Percentiles rank a stretch among this genome's conserved stretches.
These are phyloP conservation scores for Galeruca laticollis DNA, from an alignment of 2,888 invertebrate genomes.

Conservation along the genomic window DNA sequence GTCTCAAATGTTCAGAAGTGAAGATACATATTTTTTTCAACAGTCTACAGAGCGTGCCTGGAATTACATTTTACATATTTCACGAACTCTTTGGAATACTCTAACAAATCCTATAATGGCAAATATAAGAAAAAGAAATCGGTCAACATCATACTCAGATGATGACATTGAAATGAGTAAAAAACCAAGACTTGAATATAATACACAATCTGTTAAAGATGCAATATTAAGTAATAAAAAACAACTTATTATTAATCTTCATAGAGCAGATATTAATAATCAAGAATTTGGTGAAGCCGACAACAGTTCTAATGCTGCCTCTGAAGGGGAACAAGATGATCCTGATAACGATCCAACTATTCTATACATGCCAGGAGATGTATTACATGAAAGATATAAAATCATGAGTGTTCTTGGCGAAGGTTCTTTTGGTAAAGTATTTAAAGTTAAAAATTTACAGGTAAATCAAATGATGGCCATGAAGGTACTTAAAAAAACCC, in stretches of 20 bases:
- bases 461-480: constrained; percentile 95
- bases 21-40: no score
- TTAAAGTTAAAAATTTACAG: constrained; percentile 96
- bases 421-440: constrained; percentile 99
- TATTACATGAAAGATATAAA: constrained; percentile 99
- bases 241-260: constrained; percentile 87
- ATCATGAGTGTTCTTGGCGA: constrained; percentile 98
- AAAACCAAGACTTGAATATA: neutral
- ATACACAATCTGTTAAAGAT: neutral
- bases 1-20: no score
- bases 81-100: no score
- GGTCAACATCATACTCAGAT: no score
- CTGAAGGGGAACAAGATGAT: no score
- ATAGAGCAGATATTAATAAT: constrained; percentile 76
- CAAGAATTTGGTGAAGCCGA: constrained; percentile 61
- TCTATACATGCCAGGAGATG: constrained; percentile 95
- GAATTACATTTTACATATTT: no score
- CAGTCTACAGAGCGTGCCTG: no score
- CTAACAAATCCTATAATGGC: no score
- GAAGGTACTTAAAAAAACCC: constrained; percentile 99
- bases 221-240: constrained; percentile 81
- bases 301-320: no score
- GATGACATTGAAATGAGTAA: no score
- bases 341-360: constrained; percentile 16
- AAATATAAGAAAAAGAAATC: no score